A percentile compares a stretch with the other conserved stretches of the same genome.
phyloP scores from a whole-genome alignment of 1,140 invertebrate species.

The Leptinotarsa lineolata region DNA sequence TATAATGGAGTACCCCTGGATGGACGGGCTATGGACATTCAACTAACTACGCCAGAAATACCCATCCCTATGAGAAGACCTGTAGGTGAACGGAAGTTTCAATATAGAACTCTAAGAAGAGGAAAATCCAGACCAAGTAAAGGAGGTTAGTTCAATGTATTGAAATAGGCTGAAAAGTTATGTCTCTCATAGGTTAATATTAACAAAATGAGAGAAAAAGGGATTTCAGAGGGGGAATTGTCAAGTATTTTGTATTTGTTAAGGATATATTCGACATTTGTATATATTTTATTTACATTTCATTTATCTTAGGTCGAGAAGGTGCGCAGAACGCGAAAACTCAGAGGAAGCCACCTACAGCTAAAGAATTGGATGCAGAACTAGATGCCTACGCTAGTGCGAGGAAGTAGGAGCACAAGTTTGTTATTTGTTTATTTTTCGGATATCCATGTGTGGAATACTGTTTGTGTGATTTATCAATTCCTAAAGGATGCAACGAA shows the following conservation, averaged over 20 bases:
- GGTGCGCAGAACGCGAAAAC: slow-evolving; percentile 60
- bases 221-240: too few species aligned
- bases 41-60: slow-evolving; percentile 81
- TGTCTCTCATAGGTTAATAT: too few species aligned
- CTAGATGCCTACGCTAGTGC: slow-evolving; percentile 93
- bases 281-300: not conserved
- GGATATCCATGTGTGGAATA: not conserved
- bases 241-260: not conserved
- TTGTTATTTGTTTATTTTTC: not conserved
- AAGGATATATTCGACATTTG: slow-evolving; percentile 21
- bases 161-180: too few species aligned
- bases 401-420: slow-evolving; percentile 63
- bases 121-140: slow-evolving; percentile 39
- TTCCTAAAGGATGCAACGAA: not conserved
- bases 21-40: slow-evolving; percentile 94
- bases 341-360: slow-evolving; percentile 70
- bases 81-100: slow-evolving; percentile 38
- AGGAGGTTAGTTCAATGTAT: slow-evolving; percentile 38
- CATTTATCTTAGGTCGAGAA: slow-evolving; percentile 55
- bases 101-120: slow-evolving; percentile 43
- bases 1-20: slow-evolving; percentile 97
- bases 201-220: too few species aligned
- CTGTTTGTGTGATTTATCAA: slow-evolving; percentile 5
- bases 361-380: slow-evolving; percentile 92
- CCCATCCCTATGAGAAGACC: slow-evolving; percentile 55